Evolutionary conservation across 2,888 invertebrate genomes (phyloP).

Genomic region (Zhuqinia jingwanae): DNA sequence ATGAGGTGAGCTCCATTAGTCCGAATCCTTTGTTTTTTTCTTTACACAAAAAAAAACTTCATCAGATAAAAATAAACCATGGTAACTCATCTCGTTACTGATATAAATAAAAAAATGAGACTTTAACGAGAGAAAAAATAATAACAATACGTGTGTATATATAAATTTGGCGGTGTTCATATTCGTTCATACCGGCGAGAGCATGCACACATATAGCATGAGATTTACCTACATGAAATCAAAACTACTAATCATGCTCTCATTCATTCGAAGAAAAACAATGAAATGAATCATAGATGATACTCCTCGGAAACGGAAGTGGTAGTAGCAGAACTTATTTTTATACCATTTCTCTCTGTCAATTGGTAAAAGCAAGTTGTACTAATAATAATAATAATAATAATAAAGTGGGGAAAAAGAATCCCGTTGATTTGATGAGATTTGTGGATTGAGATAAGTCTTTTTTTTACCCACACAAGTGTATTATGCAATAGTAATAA

Average conservation of each 20-base stretch:
- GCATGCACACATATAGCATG: too few relatives aligned
- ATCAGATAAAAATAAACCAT: neutral
- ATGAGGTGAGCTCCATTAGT: slow-evolving; percentile 42
- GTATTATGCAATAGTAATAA: neutral
- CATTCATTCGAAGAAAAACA: slow-evolving; percentile 15
- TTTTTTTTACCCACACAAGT: too few relatives aligned
- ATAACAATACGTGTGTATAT: too few relatives aligned
- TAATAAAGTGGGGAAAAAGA: neutral
- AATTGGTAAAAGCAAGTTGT: neutral
- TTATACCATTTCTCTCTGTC: slow-evolving; percentile 18
- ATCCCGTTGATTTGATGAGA: slow-evolving; percentile 36
- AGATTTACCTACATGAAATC: too few relatives aligned
- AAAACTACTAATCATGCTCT: slow-evolving; percentile 18
- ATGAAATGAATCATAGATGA: too few relatives aligned
- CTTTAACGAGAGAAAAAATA: too few relatives aligned
- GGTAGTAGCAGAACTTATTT: neutral
- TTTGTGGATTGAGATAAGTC: neutral
- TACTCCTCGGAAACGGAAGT: slow-evolving; percentile 47
- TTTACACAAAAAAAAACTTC: slow-evolving; percentile 9
- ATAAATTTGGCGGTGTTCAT: too few relatives aligned
- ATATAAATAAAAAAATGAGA: too few relatives aligned
- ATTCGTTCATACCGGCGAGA: too few relatives aligned
- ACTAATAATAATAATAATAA: too few relatives aligned
- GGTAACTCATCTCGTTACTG: too few relatives aligned
- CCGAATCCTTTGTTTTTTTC: slow-evolving; percentile 15